Evolutionary conservation across 1,140 invertebrate species (phyloP), one percentile per base, ranked within the genome.

Genomic region (Drosophila neocordata): DNA sequence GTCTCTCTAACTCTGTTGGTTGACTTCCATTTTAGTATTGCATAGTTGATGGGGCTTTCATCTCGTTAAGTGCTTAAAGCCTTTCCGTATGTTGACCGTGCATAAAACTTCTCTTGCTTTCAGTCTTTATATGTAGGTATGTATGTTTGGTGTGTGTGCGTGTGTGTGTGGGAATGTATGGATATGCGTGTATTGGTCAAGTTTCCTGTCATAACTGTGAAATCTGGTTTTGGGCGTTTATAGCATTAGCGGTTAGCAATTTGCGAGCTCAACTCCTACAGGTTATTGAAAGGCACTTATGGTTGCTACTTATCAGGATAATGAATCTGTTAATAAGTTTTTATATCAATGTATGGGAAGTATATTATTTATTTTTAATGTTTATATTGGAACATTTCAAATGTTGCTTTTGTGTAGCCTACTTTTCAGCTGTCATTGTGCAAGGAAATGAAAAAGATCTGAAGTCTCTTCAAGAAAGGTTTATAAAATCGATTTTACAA

Each of bases 51-150:
- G 83, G 53, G 15, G 69, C 72, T 71, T 73, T 88, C 83, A 88
- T 88, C 83, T 83, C 31, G 67, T 74, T 88, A 83, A 88, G 84
- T 83, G 83, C 79, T 65, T 83, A 66, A 79, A 83, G 83, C 69
- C 83, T 66, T 83, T 89, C 75, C 13, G 44, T 20, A 18, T 61
- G 27, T 31, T 53, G 35, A 48, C 38, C 71, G 13, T 60, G 64
- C 11, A 20, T 12, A 13, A 24, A 62, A 24, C 11, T 20, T 12
- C 15, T 52, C 12, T 9, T 13, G 9, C 34, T 38, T n/a, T 12
- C 51, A 5, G 6, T 31, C 27, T 7, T 11, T 31, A 34, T 6
- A n/a, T n/a, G n/a, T n/a, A n/a, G n/a, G n/a, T n/a, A n/a, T n/a
- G n/a, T n/a, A n/a, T n/a, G n/a, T n/a, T n/a, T 8, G 12, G 41